phyloP scores from a whole-genome alignment of 2,797 vertebrate species.

The Gymnothorax javanicus region DNA sequence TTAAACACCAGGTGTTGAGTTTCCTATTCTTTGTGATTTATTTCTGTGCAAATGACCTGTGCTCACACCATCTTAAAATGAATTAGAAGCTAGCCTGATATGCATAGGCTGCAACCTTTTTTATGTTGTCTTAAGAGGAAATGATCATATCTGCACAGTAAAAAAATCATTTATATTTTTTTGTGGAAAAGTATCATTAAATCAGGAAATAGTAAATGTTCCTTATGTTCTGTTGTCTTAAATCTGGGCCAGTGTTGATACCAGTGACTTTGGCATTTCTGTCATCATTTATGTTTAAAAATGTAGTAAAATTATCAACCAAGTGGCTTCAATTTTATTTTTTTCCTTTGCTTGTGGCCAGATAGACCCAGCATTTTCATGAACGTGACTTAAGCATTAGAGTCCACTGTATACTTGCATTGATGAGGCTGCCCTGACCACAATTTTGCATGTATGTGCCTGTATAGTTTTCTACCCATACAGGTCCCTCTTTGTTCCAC shows the following conservation, averaged over 20 bases:
- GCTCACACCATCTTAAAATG: not conserved
- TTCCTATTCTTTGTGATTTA: not conserved
- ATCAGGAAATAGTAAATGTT: not conserved
- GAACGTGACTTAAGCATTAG: not conserved
- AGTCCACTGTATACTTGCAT: not conserved
- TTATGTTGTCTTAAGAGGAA: not conserved
- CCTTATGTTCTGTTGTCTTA: not conserved
- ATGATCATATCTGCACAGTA: not conserved
- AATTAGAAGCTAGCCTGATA: not conserved
- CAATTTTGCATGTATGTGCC: not conserved
- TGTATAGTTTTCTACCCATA: not conserved
- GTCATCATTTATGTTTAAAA: not conserved
- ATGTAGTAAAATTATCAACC: not conserved
- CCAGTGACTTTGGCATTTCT: not conserved
- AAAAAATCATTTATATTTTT: not conserved
- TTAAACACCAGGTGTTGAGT: conserved; percentile 4
- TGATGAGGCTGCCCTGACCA: not conserved
- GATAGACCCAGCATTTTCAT: not conserved
- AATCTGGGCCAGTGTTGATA: not conserved
- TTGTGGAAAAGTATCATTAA: not conserved
- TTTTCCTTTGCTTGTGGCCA: not conserved
- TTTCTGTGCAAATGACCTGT: not conserved
- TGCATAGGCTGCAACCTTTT: not conserved
- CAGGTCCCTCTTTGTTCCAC: not conserved
- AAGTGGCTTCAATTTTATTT: not conserved